Percentiles rank a stretch among this genome's conserved stretches.
Evolutionary conservation across 2,113 vertebrate species (phyloP).

Genomic region (Cebus imitator): DNA sequence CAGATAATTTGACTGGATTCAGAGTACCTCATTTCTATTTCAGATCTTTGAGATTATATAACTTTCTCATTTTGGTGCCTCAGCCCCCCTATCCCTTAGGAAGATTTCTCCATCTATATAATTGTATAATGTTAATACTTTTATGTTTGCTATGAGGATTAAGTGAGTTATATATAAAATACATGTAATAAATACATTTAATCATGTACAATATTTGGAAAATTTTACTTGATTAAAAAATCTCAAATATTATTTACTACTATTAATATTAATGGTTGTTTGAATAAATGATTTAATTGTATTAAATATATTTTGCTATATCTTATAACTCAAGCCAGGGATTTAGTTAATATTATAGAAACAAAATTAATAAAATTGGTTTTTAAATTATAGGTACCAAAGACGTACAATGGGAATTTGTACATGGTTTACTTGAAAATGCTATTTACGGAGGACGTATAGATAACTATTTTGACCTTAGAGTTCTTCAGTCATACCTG

Average conservation of each 20-base stretch:
- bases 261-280: not conserved
- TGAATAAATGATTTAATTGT: conserved; percentile 9
- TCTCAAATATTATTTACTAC: not conserved
- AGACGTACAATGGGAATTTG: conserved; percentile 94
- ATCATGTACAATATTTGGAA: not conserved
- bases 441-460: conserved; percentile 97
- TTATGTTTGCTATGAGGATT: not conserved
- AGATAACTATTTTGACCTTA: conserved; percentile 95
- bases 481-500: conserved; percentile 95
- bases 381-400: conserved; percentile 86
- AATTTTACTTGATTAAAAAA: not conserved
- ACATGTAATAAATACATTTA: not conserved
- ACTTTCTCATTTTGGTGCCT: not conserved
- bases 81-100: not conserved
- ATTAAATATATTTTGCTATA: conserved; percentile 6
- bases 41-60: not conserved
- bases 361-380: conserved; percentile 4
- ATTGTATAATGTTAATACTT: not conserved
- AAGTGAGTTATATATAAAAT: not conserved
- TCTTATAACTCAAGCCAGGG: not conserved
- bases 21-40: not conserved
- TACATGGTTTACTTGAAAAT: conserved; percentile 95
- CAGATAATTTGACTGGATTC: not conserved
- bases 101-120: not conserved
- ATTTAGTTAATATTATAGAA: conserved; percentile 23